Base-by-base conservation (phyloP, 2,797 vertebrate genomes). In the Pseudochaenichthys georgianus region DNA sequence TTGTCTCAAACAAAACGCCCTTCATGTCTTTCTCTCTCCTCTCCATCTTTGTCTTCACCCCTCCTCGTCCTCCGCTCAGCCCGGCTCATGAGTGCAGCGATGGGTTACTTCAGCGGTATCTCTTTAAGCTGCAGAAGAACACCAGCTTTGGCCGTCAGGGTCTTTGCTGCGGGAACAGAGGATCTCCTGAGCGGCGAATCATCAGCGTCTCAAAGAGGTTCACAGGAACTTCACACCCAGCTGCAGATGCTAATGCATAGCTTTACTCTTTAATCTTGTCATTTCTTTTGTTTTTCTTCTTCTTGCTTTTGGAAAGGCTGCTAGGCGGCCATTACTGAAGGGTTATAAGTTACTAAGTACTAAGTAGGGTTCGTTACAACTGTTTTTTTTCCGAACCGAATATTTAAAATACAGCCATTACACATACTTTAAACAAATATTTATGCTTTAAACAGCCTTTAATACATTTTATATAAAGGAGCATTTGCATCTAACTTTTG, bases 101-200 rank as follows among this genome's bases (percentile, higher is more conserved):
- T 16, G 70, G 83, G 62, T 78, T 83, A 73, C 78, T 82, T 48
- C 68, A 3, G 41, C 68, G 70, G 86, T 78, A 86, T 81, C 87
- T 83, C 67, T 46, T 73, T 82, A 81, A 89, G 85, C 83, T 53
- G 61, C 81, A 43, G 78, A 75, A 76, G 68, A 81, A 84, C 80
- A 80, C 10, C 34, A 70, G 80, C 73, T 81, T 66, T 38, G 59
- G 8, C 70, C 2, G 38, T 58, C 69, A 58, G 77, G 52, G 57
- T 78, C 42, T 74, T 50, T 55, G 57, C 72, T 10, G 50, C 43
- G 50, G 58, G 64, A 72, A 51, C 38, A 15, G 21, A 66, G 61
- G 13, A 5, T 62, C 53, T 74, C 50, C 67, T 42, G 54, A 65
- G 74, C 64, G 19, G 12, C 11, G 52, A 63, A 74, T 76, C 71